Percentiles rank a stretch among this genome's conserved stretches.
Evolutionary conservation across 1,140 invertebrate genomes (phyloP).

Genomic region (Aphaenogaster rudis): DNA sequence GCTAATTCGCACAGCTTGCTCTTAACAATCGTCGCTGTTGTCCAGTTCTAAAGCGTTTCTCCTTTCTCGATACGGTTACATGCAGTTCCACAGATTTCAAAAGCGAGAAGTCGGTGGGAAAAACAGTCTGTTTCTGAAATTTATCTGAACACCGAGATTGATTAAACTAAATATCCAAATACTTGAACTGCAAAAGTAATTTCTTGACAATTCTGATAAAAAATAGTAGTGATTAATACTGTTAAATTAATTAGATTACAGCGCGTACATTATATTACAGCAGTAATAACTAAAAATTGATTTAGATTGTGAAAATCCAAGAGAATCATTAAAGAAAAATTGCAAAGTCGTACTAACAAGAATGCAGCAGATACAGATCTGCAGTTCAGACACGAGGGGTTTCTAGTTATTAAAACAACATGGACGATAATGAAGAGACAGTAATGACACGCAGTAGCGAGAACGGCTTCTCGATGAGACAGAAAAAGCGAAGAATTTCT

Average conservation of each 20-base stretch:
- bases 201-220: not conserved
- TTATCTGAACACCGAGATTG: not conserved
- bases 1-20: conserved; percentile 12
- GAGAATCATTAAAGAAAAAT: not conserved
- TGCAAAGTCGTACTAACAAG: not conserved
- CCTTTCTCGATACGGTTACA: not conserved
- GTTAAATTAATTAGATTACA: not conserved
- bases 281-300: not conserved
- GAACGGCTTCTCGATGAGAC: not conserved
- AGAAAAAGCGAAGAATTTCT: not conserved
- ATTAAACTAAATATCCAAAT: not conserved
- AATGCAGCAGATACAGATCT: conserved; percentile 42
- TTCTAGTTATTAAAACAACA: conserved; percentile 5
- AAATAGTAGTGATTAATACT: not conserved
- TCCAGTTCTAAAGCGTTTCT: not conserved
- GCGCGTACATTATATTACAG: not conserved
- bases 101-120: not conserved
- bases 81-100: not conserved
- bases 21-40: conserved; percentile 14
- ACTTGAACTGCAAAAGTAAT: not conserved
- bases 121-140: not conserved
- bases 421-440: not conserved
- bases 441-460: not conserved
- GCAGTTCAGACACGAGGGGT: not conserved
- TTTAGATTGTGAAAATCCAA: not conserved